Base-by-base conservation (phyloP, 92 coral and sea anemone species). In the Meandrina meandrites region DNA sequence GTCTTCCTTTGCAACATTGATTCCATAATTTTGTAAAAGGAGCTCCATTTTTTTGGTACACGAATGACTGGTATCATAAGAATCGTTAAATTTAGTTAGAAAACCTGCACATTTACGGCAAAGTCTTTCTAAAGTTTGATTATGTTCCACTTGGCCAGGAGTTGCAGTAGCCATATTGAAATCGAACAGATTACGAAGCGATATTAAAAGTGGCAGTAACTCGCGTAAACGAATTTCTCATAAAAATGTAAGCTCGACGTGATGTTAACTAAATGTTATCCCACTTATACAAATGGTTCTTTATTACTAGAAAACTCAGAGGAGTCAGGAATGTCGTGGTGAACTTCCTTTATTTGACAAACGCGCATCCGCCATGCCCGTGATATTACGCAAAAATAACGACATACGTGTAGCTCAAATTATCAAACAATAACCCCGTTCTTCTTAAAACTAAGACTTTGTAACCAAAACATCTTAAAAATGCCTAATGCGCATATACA, bases 381-480 rank as follows among this genome's bases (percentile, higher is more conserved):
- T 2, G 14, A 9, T 2, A 53, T 10, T 17, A 53, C 14, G 16
- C 37, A 69, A 27, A 9, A 69, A 16, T 5, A 31, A 32, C 0
- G 36, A 32, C 40, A 7, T 13, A 28, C 18, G 34, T 12, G 34
- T 30, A 17, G 40, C 36, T 27, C 74, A 69, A 4, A 8, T 53
- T 69, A 1, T 28, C 1, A 69, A 3, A 13, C 74, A 69, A 69
- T 28, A 28, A 12, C 74, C 74, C 74, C 36, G 74, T 69, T 69
- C 40, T 69, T 69, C 74, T 28, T 9, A 9, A 69, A 69, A 69
- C 15, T 2, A 69, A 28, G 74, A 69, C 40, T 69, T 69, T 6
- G 74, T 28, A 40, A 69, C 74, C 74, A 69, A 69, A 30, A 69
- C 74, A 69, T 71, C 48, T 68, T 12, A 68, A 71, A 71, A 71